Evolutionary conservation across 2,113 vertebrate genomes (phyloP), one percentile per base, ranked within the genome.

Genomic region (Brachirus orientalis): DNA sequence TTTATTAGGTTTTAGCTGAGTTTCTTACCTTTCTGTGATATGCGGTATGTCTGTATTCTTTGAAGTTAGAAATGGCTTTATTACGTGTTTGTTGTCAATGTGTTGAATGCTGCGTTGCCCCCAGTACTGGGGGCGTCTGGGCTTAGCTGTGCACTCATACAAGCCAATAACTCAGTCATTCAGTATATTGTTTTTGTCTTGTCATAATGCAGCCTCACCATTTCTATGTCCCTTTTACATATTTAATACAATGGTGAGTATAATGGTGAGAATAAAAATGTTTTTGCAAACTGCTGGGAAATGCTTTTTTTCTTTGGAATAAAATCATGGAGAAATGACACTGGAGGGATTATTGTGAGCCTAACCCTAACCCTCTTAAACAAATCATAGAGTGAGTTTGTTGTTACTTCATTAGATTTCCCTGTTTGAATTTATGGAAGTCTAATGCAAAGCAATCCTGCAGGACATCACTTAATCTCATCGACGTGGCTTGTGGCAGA

Each of bases 401-500:
- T 33, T 20, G 22, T 56, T 7, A 51, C 3, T 5, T n/a, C 8
- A 1, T 17, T 12, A 50, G 6, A 48, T 47, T 60, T 56, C 52
- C 17, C 48, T 58, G 41, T 28, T 43, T 48, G 8, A 20, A 47
- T 17, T 8, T 52, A 4, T 28, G 17, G 17, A 69, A 54, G 51
- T 28, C 18, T 53, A 67, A 67, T 47, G 47, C 57, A 20, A 20
- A 48, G 45, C 60, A 61, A 65, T 46, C 13, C 10, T 9, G 43
- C 46, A 47, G 16, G 19, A 8, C 16, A 37, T 41, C 53, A 72
- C 61, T 69, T 63, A 69, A 58, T 80, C 19, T 28, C 55, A 50
- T 17, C 17, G 45, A 40, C 64, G 48, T 66, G 14, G 47, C 10
- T 14, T 17, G 38, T 41, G 69, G 70, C 63, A 36, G 40, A 60